phyloP scores from a whole-genome alignment of 2,797 vertebrate species.

The Hafferia zeledoni region DNA sequence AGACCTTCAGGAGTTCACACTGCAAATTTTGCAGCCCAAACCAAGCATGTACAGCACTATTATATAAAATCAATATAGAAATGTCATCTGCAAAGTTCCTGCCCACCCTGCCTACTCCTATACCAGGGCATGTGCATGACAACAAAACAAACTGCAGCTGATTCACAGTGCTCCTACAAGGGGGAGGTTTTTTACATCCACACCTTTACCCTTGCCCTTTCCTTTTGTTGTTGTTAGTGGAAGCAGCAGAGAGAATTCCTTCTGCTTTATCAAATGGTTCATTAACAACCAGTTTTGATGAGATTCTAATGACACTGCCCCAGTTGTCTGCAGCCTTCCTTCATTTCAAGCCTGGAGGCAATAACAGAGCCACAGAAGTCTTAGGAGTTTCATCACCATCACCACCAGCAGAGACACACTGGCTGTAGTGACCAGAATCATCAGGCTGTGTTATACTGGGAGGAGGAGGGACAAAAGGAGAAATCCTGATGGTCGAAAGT shows the following conservation, averaged over 20 bases:
- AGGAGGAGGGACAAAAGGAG: background rate
- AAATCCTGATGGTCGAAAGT: background rate
- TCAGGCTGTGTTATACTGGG: background rate
- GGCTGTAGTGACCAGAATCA: background rate
- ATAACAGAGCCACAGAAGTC: background rate
- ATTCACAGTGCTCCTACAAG: background rate
- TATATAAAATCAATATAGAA: background rate
- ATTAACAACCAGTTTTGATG: background rate
- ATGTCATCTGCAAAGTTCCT: background rate
- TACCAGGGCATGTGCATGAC: background rate
- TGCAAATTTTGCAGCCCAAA: background rate
- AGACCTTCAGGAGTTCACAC: background rate
- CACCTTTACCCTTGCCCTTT: background rate
- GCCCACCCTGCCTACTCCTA: background rate
- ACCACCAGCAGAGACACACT: background rate
- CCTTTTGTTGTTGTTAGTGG: background rate
- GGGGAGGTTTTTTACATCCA: background rate
- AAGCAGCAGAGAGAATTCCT: background rate
- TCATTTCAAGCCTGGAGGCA: background rate
- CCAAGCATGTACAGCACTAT: background rate
- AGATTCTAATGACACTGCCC: background rate
- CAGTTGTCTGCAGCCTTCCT: background rate
- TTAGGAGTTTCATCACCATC: background rate
- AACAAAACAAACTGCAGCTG: background rate
- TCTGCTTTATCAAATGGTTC: slow-evolving; percentile 39